Evolutionary conservation across 2,888 invertebrate genomes (phyloP).

Genomic region (Exocentrus adspersus): DNA sequence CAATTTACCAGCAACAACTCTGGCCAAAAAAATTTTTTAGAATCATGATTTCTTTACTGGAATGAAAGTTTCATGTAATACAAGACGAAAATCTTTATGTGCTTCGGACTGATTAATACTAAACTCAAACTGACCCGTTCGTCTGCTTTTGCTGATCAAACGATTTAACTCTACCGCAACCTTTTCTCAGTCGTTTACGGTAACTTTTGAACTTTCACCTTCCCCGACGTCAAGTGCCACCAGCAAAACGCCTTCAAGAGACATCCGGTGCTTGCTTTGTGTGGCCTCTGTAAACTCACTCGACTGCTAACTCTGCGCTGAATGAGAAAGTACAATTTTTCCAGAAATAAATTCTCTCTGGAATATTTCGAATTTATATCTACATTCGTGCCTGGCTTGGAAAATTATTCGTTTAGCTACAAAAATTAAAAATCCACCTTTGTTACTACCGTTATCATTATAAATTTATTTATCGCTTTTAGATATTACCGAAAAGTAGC

Average conservation of each 20-base stretch:
- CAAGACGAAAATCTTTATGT: too few species aligned
- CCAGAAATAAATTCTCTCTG: not conserved
- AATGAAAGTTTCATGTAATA: too few species aligned
- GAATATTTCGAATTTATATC: not conserved
- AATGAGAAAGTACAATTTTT: not conserved
- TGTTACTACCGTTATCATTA: too few species aligned
- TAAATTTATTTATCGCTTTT: not conserved
- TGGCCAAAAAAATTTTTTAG: too few species aligned
- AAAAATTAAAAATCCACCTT: too few species aligned
- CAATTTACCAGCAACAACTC: too few species aligned
- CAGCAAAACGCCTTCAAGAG: not conserved
- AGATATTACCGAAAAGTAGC: slow-evolving; percentile 42
- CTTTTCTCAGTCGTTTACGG: slow-evolving; percentile 2
- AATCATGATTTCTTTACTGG: too few species aligned
- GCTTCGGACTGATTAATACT: too few species aligned
- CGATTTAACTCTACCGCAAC: not conserved
- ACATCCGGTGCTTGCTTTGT: not conserved
- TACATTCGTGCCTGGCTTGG: too few species aligned
- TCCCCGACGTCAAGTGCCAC: not conserved
- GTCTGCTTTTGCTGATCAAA: not conserved
- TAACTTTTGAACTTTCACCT: slow-evolving; percentile 22
- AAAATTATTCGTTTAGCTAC: too few species aligned
- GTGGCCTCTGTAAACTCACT: not conserved
- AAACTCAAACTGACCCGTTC: too few species aligned
- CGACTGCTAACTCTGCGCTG: not conserved